Conservation (phyloP, 2,113 vertebrate species). For the Brevimyrus niger region DNA sequence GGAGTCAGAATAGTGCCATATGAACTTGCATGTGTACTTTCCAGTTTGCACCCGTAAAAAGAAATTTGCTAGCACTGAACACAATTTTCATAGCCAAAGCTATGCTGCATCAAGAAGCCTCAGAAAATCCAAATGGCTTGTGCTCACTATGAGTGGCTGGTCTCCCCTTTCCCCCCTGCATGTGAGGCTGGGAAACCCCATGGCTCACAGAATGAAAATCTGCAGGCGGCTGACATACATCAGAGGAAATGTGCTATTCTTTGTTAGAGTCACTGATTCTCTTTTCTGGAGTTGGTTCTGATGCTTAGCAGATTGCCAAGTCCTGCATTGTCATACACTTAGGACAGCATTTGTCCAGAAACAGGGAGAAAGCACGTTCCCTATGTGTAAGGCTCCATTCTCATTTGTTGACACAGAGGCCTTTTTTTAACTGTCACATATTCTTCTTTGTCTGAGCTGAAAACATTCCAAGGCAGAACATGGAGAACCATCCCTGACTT, state of each 20-base stretch:
- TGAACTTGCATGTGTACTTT: too few relatives aligned
- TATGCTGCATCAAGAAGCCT: neutral
- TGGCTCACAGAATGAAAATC: neutral
- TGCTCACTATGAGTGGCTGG: neutral
- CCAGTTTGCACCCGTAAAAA: too few relatives aligned
- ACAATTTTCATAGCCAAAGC: too few relatives aligned
- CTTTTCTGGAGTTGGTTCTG: neutral
- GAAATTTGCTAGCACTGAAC: too few relatives aligned
- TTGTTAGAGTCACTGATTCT: neutral
- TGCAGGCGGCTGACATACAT: neutral
- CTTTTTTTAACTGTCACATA: neutral
- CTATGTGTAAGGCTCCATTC: neutral
- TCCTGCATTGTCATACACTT: neutral
- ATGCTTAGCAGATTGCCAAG: neutral
- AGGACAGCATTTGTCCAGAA: neutral
- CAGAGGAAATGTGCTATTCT: neutral
- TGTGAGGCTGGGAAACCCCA: neutral
- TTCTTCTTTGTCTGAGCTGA: neutral
- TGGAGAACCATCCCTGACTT: constrained; percentile 19
- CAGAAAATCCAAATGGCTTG: neutral
- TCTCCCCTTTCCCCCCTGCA: neutral
- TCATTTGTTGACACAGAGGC: neutral
- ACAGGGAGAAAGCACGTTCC: neutral
- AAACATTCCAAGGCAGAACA: neutral
- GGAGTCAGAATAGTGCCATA: too few relatives aligned